Conservation (phyloP, 2,113 vertebrate species). For the Notarius lentiginosus region DNA sequence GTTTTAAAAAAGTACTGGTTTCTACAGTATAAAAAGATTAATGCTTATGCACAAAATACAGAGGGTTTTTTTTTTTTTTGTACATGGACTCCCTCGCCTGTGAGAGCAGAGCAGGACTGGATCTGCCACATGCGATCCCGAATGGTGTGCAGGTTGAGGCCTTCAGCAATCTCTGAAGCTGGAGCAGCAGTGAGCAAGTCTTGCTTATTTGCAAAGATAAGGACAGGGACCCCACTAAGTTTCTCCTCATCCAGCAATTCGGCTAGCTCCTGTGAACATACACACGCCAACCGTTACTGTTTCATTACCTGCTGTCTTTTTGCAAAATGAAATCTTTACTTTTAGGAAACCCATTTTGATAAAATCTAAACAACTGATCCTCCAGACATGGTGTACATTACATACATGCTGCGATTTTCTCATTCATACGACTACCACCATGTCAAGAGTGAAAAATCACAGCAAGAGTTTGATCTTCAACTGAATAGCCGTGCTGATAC, state of each 20-base stretch:
- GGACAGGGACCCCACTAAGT: conserved; percentile 65
- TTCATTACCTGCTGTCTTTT: neutral
- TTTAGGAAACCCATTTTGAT: neutral
- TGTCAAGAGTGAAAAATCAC: neutral
- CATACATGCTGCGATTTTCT: neutral
- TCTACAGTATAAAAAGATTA: neutral
- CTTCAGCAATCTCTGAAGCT: conserved; percentile 70
- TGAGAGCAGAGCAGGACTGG: conserved; percentile 76
- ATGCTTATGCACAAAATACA: neutral
- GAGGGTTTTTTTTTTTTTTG: neutral
- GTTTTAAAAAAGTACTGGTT: neutral
- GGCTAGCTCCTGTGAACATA: conserved; percentile 66
- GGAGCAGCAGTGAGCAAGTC: conserved; percentile 71
- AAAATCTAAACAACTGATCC: neutral
- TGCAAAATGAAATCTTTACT: neutral
- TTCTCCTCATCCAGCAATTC: conserved; percentile 69
- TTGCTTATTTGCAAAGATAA: conserved; percentile 79
- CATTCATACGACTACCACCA: neutral
- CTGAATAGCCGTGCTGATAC: neutral
- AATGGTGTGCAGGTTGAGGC: conserved; percentile 74
- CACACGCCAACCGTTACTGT: neutral
- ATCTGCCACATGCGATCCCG: conserved; percentile 76
- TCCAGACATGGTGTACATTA: neutral
- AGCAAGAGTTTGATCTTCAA: neutral
- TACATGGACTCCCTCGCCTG: conserved; percentile 77